Evolutionary conservation across 2,797 vertebrate species (phyloP), one percentile per base, ranked within the genome.

Genomic region (Vireo griseus): DNA sequence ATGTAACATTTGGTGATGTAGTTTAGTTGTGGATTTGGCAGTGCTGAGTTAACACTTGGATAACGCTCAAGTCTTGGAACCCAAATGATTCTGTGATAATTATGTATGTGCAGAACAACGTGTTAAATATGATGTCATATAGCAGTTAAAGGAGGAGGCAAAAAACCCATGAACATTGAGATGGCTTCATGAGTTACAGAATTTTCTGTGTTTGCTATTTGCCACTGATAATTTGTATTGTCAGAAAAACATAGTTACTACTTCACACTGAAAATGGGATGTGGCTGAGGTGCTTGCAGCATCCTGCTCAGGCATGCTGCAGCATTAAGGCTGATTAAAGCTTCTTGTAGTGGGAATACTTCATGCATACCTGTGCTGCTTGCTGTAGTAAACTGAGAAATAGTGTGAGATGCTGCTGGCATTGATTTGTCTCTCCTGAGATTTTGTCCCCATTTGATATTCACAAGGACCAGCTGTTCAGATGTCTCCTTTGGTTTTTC

Each of bases 1-100:
- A 9, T 2, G 0, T 39, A 21, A 28, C 6, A 5, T 19, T 51
- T 29, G 18, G 13, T 67, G 39, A 24, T 11, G 20, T 13, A 25
- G 22, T 40, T 80, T 50, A 48, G 29, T 42, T 35, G 29, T 83
- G 17, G n/a, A n/a, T 33, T 66, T 80, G 57, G 35, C 11, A 62
- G 18, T 47, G 14, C 10, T 68, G 45, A 13, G 7, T 39, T 74
- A 17, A 35, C 1, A 2, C 20, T 15, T 62, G 31, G 16, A 47
- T 28, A n/a, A n/a, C n/a, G n/a, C n/a, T 52, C 44, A 35, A 39
- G 5, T 75, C 45, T 91, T 83, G 51, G 26, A 74, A 16, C 24
- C 26, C 52, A 25, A 35, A 44, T n/a, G 48, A 44, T 54, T 62
- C 29, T 67, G 0, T 52, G 29, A 12, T 77, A 35, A 65, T 47